These are phyloP conservation scores for Anolis sagrei DNA, from an alignment of 2,113 vertebrate species.

Conservation along the genomic window DNA sequence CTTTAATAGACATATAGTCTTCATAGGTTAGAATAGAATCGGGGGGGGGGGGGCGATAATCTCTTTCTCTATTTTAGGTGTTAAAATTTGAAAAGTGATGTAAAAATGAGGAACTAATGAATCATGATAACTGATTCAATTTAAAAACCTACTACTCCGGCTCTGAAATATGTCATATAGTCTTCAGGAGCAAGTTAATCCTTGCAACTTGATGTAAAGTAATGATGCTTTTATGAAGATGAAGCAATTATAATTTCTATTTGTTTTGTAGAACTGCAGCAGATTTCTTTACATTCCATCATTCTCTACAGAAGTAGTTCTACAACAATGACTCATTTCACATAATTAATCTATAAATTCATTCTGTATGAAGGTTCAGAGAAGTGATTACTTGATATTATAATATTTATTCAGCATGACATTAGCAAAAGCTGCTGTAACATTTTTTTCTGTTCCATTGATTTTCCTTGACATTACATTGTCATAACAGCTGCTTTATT, in stretches of 20 bases:
- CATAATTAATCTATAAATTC: conserved; percentile 9
- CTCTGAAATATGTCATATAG: not conserved
- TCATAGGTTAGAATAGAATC: not conserved
- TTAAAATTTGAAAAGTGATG: conserved; percentile 18
- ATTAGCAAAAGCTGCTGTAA: not conserved
- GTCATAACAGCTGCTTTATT: not conserved
- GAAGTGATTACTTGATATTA: not conserved
- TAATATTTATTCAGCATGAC: not conserved
- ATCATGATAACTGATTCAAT: conserved; percentile 24
- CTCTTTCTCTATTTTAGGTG: not conserved
- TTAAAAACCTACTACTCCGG: not conserved
- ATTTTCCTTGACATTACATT: not conserved
- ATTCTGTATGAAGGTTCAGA: not conserved
- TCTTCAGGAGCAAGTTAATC: not conserved
- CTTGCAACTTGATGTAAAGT: conserved; percentile 12
- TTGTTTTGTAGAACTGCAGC: not conserved
- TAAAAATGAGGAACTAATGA: conserved; percentile 19
- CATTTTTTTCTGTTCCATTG: not conserved
- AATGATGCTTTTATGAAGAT: conserved; percentile 14
- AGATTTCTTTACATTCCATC: not conserved
- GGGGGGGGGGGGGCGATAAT: not conserved
- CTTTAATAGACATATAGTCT: conserved; percentile 17
- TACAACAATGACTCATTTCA: not conserved
- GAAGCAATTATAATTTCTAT: not conserved
- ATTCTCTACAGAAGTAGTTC: not conserved